phyloP scores from a whole-genome alignment of 1,140 invertebrate genomes.

The Listronotus bonariensis region DNA sequence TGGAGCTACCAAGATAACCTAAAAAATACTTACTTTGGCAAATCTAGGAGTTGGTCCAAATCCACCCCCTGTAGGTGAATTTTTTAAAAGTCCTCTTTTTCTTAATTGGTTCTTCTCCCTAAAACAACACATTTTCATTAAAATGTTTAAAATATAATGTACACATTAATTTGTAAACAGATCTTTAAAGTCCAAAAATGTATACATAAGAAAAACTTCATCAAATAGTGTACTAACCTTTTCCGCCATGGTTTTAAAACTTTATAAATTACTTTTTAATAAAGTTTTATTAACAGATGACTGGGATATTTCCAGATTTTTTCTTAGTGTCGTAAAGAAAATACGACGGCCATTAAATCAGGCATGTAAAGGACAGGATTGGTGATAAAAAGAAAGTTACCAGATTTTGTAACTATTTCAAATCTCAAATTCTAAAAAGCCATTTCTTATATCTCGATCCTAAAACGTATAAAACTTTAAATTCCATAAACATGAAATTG shows the following conservation, averaged over 20 bases:
- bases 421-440: no score
- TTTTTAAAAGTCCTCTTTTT: slow-evolving; percentile 99
- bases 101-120: slow-evolving; percentile 85
- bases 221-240: slow-evolving; percentile 48
- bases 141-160: not conserved
- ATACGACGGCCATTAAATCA: no score
- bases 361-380: no score
- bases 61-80: slow-evolving; percentile 99
- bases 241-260: slow-evolving; percentile 45
- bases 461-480: no score
- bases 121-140: slow-evolving; percentile 55
- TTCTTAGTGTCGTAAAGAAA: no score
- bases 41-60: slow-evolving; percentile 97
- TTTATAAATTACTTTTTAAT: no score
- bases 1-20: not conserved
- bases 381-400: no score
- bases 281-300: no score
- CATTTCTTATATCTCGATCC: no score
- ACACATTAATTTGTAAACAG: slow-evolving; percentile 10
- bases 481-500: no score
- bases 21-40: slow-evolving; percentile 85
- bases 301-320: no score
- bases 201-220: slow-evolving; percentile 7
- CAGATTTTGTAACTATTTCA: no score
- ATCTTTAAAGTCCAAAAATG: slow-evolving; percentile 2